A percentile compares a stretch with the other conserved stretches of the same genome.
Evolutionary conservation across 2,797 vertebrate genomes (phyloP).

Genomic region (Sarcoramphus papa): DNA sequence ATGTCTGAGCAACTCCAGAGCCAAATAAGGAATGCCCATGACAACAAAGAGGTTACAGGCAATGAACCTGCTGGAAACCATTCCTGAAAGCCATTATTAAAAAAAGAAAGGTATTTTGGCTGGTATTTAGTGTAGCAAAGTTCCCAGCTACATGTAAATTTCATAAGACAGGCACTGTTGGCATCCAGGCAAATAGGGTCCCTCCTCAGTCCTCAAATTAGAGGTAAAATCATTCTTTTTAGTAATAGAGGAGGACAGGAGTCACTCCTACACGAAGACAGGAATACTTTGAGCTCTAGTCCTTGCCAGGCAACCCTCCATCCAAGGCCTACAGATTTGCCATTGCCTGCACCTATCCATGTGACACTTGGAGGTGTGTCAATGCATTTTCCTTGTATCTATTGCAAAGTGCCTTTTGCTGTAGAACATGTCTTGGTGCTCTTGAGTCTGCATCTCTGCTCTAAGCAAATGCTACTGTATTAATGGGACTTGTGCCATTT

Average conservation of each 20-base stretch:
- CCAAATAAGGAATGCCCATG: neutral
- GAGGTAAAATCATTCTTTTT: neutral
- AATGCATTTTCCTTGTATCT: neutral
- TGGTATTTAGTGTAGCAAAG: neutral
- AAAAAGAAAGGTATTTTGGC: neutral
- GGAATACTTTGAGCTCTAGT: neutral
- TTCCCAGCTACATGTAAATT: neutral
- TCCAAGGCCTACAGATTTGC: neutral
- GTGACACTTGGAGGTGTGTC: neutral
- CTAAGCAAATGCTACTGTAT: neutral
- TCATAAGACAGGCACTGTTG: rapidly evolving
- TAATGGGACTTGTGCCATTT: neutral
- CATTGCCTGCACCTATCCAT: neutral
- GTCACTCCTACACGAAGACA: neutral
- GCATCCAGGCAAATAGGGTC: neutral
- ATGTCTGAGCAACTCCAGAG: neutral
- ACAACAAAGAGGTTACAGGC: neutral
- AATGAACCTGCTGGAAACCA: neutral
- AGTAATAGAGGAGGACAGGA: neutral
- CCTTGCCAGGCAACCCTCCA: neutral
- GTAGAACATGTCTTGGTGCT: neutral
- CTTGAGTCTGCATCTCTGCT: neutral
- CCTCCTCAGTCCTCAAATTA: neutral
- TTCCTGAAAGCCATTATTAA: neutral
- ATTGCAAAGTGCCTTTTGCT: neutral